Conservation (phyloP, 1,140 invertebrate genomes). For the Bombus sylvicola region DNA sequence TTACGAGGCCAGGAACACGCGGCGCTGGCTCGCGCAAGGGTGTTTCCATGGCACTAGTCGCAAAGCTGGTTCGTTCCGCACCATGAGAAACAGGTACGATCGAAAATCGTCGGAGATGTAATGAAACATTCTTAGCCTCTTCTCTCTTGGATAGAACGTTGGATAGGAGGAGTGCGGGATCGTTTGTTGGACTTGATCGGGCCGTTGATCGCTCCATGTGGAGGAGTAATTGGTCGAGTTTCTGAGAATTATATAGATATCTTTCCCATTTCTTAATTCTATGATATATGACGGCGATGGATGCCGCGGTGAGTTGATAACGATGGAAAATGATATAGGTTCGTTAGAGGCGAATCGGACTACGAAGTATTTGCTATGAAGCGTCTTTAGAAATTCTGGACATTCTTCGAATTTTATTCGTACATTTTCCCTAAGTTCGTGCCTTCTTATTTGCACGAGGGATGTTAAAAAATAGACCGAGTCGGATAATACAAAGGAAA, state of each 20-base stretch:
- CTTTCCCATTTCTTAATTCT: background rate
- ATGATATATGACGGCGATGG: background rate
- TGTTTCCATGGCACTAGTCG: conserved; percentile 74
- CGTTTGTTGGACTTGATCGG: background rate
- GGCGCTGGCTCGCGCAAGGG: conserved; percentile 56
- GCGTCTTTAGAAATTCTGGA: background rate
- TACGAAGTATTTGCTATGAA: background rate
- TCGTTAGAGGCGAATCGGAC: background rate
- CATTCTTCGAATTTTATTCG: background rate
- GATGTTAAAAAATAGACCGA: background rate
- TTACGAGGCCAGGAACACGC: conserved; percentile 54
- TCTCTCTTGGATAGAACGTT: background rate
- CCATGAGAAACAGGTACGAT: conserved; percentile 22
- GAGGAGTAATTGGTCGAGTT: background rate
- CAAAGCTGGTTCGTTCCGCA: conserved; percentile 20
- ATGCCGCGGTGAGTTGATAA: accelerated
- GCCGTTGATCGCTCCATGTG: background rate
- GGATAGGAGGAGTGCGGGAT: no score
- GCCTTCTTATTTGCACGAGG: background rate
- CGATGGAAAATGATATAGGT: background rate
- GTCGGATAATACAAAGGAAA: background rate
- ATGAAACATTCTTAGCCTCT: conserved; percentile 77
- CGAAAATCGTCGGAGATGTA: conserved; percentile 63
- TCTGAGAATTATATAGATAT: background rate
- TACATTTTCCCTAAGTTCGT: accelerated